These are phyloP conservation scores for Batillaria attramentaria DNA, from an alignment of 1,140 invertebrate species.

Conservation along the genomic window DNA sequence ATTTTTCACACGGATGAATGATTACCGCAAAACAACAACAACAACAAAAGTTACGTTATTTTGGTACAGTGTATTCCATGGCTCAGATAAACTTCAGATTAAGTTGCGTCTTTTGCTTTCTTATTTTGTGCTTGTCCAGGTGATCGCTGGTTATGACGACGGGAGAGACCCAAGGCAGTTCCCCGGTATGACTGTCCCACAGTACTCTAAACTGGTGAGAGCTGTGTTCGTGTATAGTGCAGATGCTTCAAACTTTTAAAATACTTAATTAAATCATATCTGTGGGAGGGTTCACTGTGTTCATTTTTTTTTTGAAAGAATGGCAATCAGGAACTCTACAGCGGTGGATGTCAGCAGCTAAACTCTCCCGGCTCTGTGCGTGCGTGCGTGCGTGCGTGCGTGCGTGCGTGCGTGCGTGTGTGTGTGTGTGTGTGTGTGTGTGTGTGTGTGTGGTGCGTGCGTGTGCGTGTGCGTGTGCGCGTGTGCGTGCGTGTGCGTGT, in stretches of 20 bases:
- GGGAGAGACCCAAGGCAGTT: slow-evolving; percentile 55
- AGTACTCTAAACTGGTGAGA: slow-evolving; percentile 56
- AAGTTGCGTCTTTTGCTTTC: too few species aligned
- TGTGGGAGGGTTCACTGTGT: neutral
- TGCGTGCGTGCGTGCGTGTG: slow-evolving; percentile 1
- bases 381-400: neutral
- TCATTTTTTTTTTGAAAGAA: neutral
- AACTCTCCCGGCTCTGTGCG: neutral
- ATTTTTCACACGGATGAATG: too few species aligned
- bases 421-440: slow-evolving; percentile 19
- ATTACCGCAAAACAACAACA: too few species aligned
- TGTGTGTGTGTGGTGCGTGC: neutral
- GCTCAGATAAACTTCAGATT: too few species aligned
- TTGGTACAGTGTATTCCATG: too few species aligned
- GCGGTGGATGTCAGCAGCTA: neutral
- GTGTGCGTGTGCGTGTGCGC: neutral
- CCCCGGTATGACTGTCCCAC: slow-evolving; percentile 33
- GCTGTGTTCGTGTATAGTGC: neutral
- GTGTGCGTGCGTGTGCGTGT: neutral
- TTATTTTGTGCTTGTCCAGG: too few species aligned
- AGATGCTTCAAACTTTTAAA: neutral
- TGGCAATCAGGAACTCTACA: neutral
- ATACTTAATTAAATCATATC: neutral
- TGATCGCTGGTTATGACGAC: slow-evolving; percentile 62
- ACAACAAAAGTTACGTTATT: too few species aligned